Base-by-base conservation (phyloP, 1,140 invertebrate genomes). In the Zaprionus nigranus region DNA sequence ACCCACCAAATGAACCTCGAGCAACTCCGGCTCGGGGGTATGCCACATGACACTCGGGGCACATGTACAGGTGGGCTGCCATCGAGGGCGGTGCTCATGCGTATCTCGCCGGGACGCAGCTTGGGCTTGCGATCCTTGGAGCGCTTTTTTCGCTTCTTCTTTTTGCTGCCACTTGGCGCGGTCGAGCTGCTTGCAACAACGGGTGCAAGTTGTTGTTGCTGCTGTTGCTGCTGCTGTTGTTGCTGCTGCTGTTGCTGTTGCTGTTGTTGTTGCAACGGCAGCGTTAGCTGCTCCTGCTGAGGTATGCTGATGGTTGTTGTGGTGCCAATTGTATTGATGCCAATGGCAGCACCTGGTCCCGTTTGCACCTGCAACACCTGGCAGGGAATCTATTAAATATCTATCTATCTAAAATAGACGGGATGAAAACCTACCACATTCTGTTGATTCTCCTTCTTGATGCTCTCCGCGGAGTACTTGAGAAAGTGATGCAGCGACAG, bases 21-120 rank as follows among this genome's bases (percentile, higher is more conserved):
- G 93, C 17, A 97, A 88, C 57, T 96, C 96, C 57, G 96, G 95
- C 86, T 97, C 96, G 0, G 96, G 96, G 96, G 88, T 97, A 97
- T 24, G 96, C 96, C 95, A 97, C 96, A 91, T 98, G 96, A 82
- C 97, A 97, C 84, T 97, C 96, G 5, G 97, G 96, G 87, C 97
- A 97, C 90, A 97, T 97, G 82, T 97, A 97, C 0, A 97, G 90
- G 90, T 0, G 96, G 96, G 26, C 96, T 96, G 1, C 97, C 97
- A 82, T 97, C 97, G 22, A 97, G 92, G 1, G 96, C 96, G 3
- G 96, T 97, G 0, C 96, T 96, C 17, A 97, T 93, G 49, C 96
- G 94, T 74, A 97, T 97, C 93, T 97, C 96, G 12, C 96, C 96
- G 0, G 97, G 96, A 82, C 97, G 97, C 1, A 96, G 96, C 43